Percentiles rank a stretch among this genome's conserved stretches.
These are phyloP conservation scores for Columba guinea DNA, from an alignment of 2,797 vertebrate genomes.

Conservation along the genomic window DNA sequence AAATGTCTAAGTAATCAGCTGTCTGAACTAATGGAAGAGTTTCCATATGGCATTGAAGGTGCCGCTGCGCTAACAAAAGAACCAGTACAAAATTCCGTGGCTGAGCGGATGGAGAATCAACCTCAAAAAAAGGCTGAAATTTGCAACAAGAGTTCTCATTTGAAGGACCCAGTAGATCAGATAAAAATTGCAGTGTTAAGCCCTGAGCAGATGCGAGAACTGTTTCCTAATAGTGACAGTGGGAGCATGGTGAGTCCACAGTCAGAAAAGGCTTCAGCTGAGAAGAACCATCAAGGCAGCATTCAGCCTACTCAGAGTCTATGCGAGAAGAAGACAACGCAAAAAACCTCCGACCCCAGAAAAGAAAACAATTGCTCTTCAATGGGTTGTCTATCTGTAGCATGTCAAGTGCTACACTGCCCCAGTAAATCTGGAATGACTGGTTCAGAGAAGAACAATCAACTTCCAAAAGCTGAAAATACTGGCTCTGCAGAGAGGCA, in stretches of 20 bases:
- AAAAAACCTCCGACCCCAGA: background rate
- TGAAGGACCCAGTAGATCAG: constrained; percentile 30
- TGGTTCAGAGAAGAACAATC: background rate
- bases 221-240: constrained; percentile 51
- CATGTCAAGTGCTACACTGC: background rate
- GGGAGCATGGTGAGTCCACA: background rate
- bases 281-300: background rate
- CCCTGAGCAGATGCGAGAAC: constrained; percentile 55
- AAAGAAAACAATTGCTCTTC: constrained; percentile 34
- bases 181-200: constrained; percentile 61
- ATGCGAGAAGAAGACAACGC: accelerated
- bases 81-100: background rate
- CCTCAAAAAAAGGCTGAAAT: background rate
- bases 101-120: background rate
- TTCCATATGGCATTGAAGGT: constrained; percentile 78
- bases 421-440: background rate
- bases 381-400: background rate
- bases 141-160: background rate
- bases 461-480: background rate
- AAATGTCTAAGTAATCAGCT: constrained; percentile 69
- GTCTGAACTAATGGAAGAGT: constrained; percentile 75
- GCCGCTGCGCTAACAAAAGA: background rate
- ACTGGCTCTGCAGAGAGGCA: background rate
- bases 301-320: background rate
- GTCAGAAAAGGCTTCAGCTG: background rate